Percentiles rank a stretch among this genome's conserved stretches.
These are phyloP conservation scores for Phenganax subtilis DNA, from an alignment of 92 coral and sea anemone genomes.

Conservation along the genomic window DNA sequence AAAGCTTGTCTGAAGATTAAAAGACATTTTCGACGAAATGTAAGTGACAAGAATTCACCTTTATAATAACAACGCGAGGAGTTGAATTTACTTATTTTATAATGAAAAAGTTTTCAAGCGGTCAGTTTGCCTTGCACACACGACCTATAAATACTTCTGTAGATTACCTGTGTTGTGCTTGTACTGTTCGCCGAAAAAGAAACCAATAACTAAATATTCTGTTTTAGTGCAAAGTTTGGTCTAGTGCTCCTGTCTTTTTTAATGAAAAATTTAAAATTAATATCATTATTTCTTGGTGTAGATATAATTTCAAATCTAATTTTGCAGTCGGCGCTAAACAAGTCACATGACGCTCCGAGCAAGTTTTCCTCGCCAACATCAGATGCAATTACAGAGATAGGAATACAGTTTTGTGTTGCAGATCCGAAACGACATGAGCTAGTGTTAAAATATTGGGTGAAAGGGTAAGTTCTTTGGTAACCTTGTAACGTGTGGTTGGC, in stretches of 20 bases:
- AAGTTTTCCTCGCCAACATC: constrained; percentile 23
- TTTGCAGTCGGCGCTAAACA: constrained; percentile 15
- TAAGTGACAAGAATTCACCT: background rate
- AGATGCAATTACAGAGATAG: constrained; percentile 31
- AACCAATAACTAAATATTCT: background rate
- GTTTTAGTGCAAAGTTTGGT: background rate
- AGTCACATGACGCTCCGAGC: constrained; percentile 37
- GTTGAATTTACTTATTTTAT: background rate
- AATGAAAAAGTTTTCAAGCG: no score
- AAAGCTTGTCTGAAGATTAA: constrained; percentile 75
- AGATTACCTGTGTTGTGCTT: no score
- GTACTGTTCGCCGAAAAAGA: no score
- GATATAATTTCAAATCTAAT: background rate
- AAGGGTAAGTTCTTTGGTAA: constrained; percentile 62
- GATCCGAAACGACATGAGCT: constrained; percentile 37
- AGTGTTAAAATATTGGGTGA: constrained; percentile 83
- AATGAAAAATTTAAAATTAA: background rate
- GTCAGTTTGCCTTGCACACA: no score
- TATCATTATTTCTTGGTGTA: background rate
- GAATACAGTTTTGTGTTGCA: constrained; percentile 37
- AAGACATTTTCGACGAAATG: constrained; percentile 43
- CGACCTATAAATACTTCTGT: no score
- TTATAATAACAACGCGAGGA: background rate
- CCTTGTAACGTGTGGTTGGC: no score
- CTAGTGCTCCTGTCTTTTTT: background rate